A percentile compares a stretch with the other conserved stretches of the same genome.
These are phyloP conservation scores for Clanis bilineata DNA, from an alignment of 2,888 invertebrate genomes.

Conservation along the genomic window DNA sequence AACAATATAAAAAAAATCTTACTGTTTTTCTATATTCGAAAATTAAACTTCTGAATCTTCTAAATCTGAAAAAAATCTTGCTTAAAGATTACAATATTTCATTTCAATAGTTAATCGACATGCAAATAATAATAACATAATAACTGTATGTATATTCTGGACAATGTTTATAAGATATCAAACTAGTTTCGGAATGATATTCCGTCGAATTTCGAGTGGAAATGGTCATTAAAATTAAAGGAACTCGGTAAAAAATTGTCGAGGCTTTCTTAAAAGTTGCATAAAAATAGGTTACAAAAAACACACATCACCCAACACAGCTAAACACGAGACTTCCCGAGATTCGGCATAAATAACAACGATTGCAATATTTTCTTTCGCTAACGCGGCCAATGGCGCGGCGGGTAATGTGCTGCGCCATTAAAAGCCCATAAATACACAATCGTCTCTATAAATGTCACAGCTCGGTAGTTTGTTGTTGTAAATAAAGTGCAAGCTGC, in stretches of 20 bases:
- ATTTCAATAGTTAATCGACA: no score
- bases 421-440: conserved; percentile 79
- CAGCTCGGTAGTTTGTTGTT: conserved; percentile 29
- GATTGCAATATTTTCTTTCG: conserved; percentile 67
- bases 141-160: no score
- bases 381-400: conserved; percentile 47
- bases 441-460: conserved; percentile 68
- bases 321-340: background rate
- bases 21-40: no score
- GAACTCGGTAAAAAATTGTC: background rate
- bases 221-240: no score
- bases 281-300: background rate
- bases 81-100: no score
- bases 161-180: no score
- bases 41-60: no score
- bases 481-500: conserved; percentile 30
- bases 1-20: no score
- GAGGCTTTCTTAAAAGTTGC: background rate
- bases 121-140: no score
- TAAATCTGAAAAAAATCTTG: no score
- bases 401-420: conserved; percentile 71
- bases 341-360: conserved; percentile 56
- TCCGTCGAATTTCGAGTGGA: no score
- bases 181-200: no score
- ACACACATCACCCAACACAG: background rate